Percentiles rank a stretch among this genome's conserved stretches.
phyloP scores from a whole-genome alignment of 2,113 vertebrate species.

The Myodes glareolus region DNA sequence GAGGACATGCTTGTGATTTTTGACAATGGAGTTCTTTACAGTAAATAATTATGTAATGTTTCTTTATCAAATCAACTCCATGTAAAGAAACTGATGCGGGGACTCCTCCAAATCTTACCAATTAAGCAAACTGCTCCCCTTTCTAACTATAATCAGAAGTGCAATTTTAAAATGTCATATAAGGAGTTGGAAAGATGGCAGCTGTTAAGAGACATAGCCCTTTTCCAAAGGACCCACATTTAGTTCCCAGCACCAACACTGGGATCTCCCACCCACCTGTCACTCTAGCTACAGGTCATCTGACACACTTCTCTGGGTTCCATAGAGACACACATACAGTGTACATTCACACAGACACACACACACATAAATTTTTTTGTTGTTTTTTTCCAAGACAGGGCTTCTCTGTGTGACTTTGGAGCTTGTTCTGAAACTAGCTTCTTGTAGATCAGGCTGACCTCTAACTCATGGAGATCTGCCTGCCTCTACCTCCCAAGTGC shows the following conservation, averaged over 20 bases:
- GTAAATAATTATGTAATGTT: not conserved
- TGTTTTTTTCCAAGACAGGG: too few relatives aligned
- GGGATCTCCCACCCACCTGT: not conserved
- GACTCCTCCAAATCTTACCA: not conserved
- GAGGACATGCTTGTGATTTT: not conserved
- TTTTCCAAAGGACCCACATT: not conserved
- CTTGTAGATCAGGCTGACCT: too few relatives aligned
- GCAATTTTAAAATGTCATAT: not conserved
- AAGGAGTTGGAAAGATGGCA: not conserved
- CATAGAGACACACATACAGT: not conserved
- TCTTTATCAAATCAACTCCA: not conserved
- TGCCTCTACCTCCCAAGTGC: too few relatives aligned
- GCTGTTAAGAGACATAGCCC: not conserved
- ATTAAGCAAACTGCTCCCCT: not conserved
- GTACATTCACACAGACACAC: not conserved
- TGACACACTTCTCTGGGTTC: not conserved
- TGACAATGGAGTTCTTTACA: not conserved
- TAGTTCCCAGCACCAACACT: not conserved
- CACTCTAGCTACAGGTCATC: not conserved
- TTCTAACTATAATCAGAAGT: not conserved
- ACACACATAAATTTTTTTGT: not conserved
- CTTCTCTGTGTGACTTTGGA: too few relatives aligned
- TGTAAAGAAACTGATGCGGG: not conserved
- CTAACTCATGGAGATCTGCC: too few relatives aligned
- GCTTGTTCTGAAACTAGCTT: too few relatives aligned